A percentile compares a stretch with the other conserved stretches of the same genome.
These are phyloP conservation scores for Pseudomyrmex dendroicus DNA, from an alignment of 1,140 invertebrate genomes.

Conservation along the genomic window DNA sequence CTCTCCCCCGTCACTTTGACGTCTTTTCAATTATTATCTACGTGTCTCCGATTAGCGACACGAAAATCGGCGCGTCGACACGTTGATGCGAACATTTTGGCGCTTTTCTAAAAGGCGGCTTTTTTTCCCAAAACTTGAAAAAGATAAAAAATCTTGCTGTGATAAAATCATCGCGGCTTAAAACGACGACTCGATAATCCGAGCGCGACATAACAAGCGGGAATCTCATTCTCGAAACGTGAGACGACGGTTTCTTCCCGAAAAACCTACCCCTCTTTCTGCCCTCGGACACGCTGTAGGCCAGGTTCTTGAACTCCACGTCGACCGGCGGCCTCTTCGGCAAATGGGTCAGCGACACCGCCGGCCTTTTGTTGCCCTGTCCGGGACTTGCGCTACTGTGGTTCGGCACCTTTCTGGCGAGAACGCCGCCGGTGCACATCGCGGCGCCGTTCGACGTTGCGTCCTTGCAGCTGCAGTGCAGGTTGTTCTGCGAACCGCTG, in stretches of 20 bases:
- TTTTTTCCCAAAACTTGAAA: no score
- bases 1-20: not conserved
- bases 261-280: slow-evolving; percentile 88
- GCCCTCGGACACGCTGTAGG: slow-evolving; percentile 94
- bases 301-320: slow-evolving; percentile 93
- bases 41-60: not conserved
- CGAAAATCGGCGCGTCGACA: no score
- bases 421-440: slow-evolving; percentile 81
- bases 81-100: no score
- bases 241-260: not conserved
- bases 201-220: no score
- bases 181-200: not conserved
- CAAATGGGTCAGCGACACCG: slow-evolving; percentile 89
- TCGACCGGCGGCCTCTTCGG: slow-evolving; percentile 93
- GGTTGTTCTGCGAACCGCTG: slow-evolving; percentile 89
- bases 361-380: slow-evolving; percentile 81
- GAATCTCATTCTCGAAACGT: no score
- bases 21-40: slow-evolving; percentile 9
- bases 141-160: no score
- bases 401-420: slow-evolving; percentile 89
- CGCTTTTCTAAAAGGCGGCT: no score
- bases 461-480: slow-evolving; percentile 88
- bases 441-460: slow-evolving; percentile 83
- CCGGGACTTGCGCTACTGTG: slow-evolving; percentile 84
- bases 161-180: not conserved